Evolutionary conservation across 1,140 invertebrate genomes (phyloP), one percentile per base, ranked within the genome.

Genomic region (Alviniconcha marisindica): DNA sequence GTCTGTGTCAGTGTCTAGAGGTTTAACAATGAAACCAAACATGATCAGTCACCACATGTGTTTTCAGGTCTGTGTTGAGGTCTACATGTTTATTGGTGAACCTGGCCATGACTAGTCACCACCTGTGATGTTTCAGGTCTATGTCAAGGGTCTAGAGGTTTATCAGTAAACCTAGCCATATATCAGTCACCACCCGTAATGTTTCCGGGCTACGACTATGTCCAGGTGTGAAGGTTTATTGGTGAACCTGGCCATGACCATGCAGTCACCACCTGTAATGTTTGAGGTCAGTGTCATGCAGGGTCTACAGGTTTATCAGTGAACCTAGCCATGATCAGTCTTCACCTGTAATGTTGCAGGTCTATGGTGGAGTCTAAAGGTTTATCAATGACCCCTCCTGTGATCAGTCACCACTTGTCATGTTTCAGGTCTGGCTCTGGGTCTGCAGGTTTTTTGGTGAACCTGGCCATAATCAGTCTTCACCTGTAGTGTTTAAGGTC

Each of bases 261-360:
- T n/a, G n/a, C n/a, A 87, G 80, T 48, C 82, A 88, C 10, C 83
- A 86, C 28, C 84, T 87, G 84, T n/a, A n/a, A n/a, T n/a, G n/a
- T n/a, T n/a, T n/a, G n/a, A n/a, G n/a, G n/a, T n/a, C n/a, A n/a
- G n/a, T n/a, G n/a, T n/a, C n/a, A n/a, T n/a, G n/a, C n/a, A n/a
- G n/a, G n/a, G n/a, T n/a, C n/a, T n/a, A n/a, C n/a, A n/a, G n/a
- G n/a, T n/a, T n/a, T n/a, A n/a, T n/a, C n/a, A n/a, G 83, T n/a
- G n/a, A n/a, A n/a, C n/a, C n/a, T n/a, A n/a, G n/a, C n/a, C n/a
- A n/a, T n/a, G n/a, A n/a, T n/a, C n/a, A n/a, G n/a, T n/a, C n/a
- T n/a, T n/a, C n/a, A n/a, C n/a, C n/a, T n/a, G 44, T 73, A 33
- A 36, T 36, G 33, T 36, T 36, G 15, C 31, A 78, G 51, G 36